These are phyloP conservation scores for Colius striatus DNA, from an alignment of 2,113 vertebrate species.

Conservation along the genomic window DNA sequence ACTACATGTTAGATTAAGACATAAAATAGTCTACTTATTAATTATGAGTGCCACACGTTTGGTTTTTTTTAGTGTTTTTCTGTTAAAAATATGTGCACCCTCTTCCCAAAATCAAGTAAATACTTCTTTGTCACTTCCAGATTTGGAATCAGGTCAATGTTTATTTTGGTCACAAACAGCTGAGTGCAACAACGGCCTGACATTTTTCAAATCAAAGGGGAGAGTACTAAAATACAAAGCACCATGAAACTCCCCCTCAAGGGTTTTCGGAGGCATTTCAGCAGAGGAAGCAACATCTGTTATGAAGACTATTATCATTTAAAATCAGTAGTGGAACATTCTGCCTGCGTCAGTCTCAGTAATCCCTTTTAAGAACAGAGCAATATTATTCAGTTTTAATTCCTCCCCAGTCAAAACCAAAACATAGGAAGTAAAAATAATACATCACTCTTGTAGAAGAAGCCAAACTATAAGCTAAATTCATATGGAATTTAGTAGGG, in stretches of 20 bases:
- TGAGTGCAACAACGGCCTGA: background rate
- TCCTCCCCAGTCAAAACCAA: background rate
- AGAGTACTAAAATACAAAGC: background rate
- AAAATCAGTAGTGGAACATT: background rate
- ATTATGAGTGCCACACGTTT: background rate
- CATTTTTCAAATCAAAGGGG: background rate
- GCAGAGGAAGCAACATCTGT: background rate
- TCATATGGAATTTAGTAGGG: background rate
- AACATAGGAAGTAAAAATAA: background rate
- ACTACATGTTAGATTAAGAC: background rate
- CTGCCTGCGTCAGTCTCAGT: background rate
- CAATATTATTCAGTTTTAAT: background rate
- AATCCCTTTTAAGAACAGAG: background rate
- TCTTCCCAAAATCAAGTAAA: background rate
- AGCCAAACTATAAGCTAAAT: background rate
- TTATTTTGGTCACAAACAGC: background rate
- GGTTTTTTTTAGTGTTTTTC: background rate
- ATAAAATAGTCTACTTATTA: background rate
- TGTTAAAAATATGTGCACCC: background rate
- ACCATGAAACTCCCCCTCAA: background rate
- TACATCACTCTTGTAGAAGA: background rate
- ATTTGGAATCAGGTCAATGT: background rate
- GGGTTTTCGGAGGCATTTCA: background rate
- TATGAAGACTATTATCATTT: background rate
- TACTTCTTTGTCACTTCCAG: background rate